phyloP scores from a whole-genome alignment of 92 coral and sea anemone genomes.

The Palythoa grandis region DNA sequence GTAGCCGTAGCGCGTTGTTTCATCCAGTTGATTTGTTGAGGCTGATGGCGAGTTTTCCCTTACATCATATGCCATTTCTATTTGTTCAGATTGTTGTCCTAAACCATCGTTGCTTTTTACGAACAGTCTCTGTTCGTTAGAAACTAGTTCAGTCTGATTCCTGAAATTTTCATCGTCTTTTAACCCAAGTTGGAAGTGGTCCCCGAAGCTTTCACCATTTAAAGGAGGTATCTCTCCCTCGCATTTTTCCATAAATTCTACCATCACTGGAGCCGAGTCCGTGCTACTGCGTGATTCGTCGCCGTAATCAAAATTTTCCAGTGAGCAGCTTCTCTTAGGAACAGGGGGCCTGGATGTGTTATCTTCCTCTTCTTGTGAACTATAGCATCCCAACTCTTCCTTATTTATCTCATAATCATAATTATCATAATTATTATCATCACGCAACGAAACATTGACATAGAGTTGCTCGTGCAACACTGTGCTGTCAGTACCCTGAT shows the following conservation, averaged over 20 bases:
- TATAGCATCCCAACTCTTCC: neutral
- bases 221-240: neutral
- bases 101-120: neutral
- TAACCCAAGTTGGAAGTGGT: neutral
- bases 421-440: neutral
- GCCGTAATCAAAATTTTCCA: neutral
- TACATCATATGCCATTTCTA: neutral
- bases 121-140: neutral
- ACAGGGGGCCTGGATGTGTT: neutral
- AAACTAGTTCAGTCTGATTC: neutral
- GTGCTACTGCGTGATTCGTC: neutral
- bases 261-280: neutral
- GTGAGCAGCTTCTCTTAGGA: constrained; percentile 10
- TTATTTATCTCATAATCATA: neutral
- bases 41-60: neutral
- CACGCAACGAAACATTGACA: neutral
- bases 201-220: neutral
- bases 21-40: neutral
- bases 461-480: neutral
- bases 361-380: neutral
- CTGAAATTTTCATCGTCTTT: neutral
- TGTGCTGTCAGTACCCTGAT: neutral
- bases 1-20: neutral
- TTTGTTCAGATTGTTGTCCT: neutral
- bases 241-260: neutral